Percentiles rank a stretch among this genome's conserved stretches.
phyloP scores from a whole-genome alignment of 2,113 vertebrate species.

The Nettapus auritus region DNA sequence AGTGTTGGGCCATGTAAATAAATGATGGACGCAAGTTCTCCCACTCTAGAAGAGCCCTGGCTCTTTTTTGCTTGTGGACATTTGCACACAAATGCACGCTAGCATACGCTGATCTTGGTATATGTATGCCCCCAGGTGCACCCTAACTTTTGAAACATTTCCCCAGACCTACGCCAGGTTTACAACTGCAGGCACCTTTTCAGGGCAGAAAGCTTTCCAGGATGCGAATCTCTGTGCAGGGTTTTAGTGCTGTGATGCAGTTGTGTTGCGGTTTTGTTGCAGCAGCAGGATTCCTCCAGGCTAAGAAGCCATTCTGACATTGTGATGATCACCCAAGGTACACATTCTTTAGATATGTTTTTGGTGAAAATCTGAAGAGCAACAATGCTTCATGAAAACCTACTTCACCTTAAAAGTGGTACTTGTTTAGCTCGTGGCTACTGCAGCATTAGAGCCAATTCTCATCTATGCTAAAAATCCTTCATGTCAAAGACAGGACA shows the following conservation, averaged over 20 bases:
- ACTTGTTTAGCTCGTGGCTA: background rate
- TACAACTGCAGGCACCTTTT: background rate
- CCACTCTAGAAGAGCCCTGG: background rate
- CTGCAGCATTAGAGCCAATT: background rate
- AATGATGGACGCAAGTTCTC: background rate
- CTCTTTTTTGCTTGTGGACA: background rate
- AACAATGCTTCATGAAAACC: background rate
- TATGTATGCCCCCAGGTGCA: background rate
- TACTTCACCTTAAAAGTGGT: background rate
- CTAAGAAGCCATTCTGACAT: background rate
- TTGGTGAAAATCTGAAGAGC: background rate
- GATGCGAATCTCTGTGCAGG: background rate
- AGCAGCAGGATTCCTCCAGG: background rate
- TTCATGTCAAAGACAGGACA: background rate
- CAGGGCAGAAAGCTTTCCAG: background rate
- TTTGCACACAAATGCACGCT: background rate
- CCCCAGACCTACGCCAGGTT: background rate
- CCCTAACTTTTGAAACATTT: background rate
- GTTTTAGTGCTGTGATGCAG: background rate
- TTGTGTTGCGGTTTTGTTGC: background rate
- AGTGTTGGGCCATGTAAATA: background rate
- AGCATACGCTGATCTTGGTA: background rate
- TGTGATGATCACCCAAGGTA: background rate
- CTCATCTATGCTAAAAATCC: background rate
- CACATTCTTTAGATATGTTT: background rate